These are phyloP conservation scores for Phymastichus coffea DNA, from an alignment of 1,140 invertebrate genomes.

Conservation along the genomic window DNA sequence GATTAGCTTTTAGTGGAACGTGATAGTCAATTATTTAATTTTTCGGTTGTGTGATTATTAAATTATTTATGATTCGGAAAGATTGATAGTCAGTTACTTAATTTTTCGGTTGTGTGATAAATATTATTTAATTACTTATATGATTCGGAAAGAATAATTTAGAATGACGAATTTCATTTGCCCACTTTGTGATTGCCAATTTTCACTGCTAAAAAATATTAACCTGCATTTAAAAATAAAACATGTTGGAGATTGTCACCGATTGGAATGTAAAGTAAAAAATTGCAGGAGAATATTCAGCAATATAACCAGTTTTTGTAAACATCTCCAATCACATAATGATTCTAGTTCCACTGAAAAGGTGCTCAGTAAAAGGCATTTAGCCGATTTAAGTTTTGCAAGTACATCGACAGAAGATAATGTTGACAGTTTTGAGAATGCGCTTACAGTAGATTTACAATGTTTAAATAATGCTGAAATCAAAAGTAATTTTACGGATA, in stretches of 20 bases:
- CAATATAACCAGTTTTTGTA: neutral
- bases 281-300: neutral
- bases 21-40: neutral
- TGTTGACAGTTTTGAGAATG: too few relatives aligned
- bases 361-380: too few relatives aligned
- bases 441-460: too few relatives aligned
- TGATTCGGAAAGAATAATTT: neutral
- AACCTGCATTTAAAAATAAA: neutral
- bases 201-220: neutral
- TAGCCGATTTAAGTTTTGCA: too few relatives aligned
- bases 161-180: neutral
- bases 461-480: too few relatives aligned
- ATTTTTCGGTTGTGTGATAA: too few relatives aligned
- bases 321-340: neutral
- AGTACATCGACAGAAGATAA: too few relatives aligned
- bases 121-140: neutral
- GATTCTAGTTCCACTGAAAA: too few relatives aligned
- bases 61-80: neutral
- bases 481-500: neutral
- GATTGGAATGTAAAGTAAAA: neutral
- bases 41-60: too few relatives aligned
- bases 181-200: neutral
- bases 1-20: neutral
- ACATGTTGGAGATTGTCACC: neutral
- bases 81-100: neutral